These are phyloP conservation scores for Xerus rutilus DNA, from an alignment of 2,797 vertebrate species.

Conservation along the genomic window DNA sequence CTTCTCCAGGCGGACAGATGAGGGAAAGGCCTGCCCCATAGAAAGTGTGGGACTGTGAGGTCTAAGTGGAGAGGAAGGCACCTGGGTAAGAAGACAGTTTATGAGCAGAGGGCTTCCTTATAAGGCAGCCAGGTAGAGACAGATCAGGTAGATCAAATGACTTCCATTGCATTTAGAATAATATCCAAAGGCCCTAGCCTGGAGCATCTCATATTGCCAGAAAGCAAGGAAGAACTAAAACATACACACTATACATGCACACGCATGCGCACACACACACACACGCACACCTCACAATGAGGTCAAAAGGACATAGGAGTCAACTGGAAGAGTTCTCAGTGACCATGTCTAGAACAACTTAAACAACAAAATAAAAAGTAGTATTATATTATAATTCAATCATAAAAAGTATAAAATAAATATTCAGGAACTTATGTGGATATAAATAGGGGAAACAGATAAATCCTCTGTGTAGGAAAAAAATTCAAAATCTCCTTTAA, in stretches of 20 bases:
- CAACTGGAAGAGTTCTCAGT: not conserved
- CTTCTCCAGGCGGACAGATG: not conserved
- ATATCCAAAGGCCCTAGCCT: not conserved
- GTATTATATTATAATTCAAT: not conserved
- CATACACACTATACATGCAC: too few species aligned
- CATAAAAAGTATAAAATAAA: not conserved
- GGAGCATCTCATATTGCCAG: not conserved
- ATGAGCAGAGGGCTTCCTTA: accelerated
- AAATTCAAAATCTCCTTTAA: not conserved
- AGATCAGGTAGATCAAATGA: not conserved
- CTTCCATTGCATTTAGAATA: not conserved
- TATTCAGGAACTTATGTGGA: not conserved
- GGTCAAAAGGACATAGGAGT: not conserved
- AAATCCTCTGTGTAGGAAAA: not conserved
- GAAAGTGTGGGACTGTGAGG: not conserved
- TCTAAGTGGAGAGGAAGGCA: not conserved
- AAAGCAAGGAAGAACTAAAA: not conserved
- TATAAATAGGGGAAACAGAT: not conserved
- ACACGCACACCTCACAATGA: not conserved
- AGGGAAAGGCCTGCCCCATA: not conserved
- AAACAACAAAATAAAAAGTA: not conserved
- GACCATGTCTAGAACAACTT: not conserved
- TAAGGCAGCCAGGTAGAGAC: not conserved
- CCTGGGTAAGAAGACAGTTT: not conserved
- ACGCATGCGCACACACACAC: too few species aligned